These are phyloP conservation scores for Diplosoma virens DNA, from an alignment of 23 tunicate species.

Conservation along the genomic window DNA sequence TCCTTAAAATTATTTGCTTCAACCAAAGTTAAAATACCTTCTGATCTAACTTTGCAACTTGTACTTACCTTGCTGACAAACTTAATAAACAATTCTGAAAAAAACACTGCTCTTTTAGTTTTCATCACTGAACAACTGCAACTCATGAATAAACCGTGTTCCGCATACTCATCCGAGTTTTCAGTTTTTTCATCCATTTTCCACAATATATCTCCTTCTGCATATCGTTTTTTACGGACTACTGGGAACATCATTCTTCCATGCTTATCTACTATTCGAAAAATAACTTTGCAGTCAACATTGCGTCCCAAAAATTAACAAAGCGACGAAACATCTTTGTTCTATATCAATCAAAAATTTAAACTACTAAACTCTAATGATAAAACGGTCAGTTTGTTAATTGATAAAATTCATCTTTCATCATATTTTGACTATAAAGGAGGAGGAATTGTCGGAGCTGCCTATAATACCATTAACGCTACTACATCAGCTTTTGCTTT, in stretches of 20 bases:
- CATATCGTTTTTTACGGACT: not conserved
- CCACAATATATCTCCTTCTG: not conserved
- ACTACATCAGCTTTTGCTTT: constrained; percentile 1
- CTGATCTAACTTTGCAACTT: too few species aligned
- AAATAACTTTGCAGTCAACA: not conserved
- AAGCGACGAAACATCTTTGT: not conserved
- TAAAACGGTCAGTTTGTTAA: constrained; percentile 3
- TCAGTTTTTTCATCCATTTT: not conserved
- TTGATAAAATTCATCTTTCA: constrained; percentile 2
- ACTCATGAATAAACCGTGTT: not conserved
- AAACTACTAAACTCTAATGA: not conserved
- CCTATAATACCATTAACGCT: not conserved
- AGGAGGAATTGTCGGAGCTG: not conserved
- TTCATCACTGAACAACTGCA: not conserved
- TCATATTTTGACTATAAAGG: not conserved
- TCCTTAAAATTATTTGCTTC: too few species aligned
- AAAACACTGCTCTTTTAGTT: too few species aligned
- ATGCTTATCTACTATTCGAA: not conserved
- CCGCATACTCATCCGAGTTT: not conserved
- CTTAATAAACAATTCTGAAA: too few species aligned
- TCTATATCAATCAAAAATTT: not conserved
- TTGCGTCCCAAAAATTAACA: not conserved
- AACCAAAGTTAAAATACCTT: not conserved
- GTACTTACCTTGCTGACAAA: too few species aligned
- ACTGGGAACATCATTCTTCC: not conserved